phyloP scores from a whole-genome alignment of 2,113 vertebrate species.

The Festucalex cinctus region DNA sequence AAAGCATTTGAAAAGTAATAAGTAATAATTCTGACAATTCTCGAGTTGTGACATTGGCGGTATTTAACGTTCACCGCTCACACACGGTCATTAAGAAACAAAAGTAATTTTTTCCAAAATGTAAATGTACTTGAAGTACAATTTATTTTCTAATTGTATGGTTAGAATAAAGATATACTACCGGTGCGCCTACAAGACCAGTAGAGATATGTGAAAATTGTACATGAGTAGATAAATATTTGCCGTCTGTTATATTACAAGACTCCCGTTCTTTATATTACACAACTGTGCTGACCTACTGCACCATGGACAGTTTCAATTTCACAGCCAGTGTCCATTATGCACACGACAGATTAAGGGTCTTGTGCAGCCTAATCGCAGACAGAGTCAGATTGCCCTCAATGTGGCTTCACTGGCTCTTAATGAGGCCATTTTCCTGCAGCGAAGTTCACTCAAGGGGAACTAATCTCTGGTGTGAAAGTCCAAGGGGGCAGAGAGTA shows the following conservation, averaged over 20 bases:
- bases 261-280: slow-evolving; percentile 75
- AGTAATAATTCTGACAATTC: too few relatives aligned
- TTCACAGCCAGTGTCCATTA: slow-evolving; percentile 73
- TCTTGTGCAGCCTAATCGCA: slow-evolving; percentile 70
- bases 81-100: too few relatives aligned
- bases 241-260: background rate
- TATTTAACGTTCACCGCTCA: too few relatives aligned
- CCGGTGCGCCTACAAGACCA: too few relatives aligned
- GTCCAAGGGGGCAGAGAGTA: slow-evolving; percentile 44
- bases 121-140: too few relatives aligned
- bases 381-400: slow-evolving; percentile 70
- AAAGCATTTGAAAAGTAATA: too few relatives aligned
- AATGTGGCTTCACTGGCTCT: slow-evolving; percentile 63
- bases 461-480: slow-evolving; percentile 70
- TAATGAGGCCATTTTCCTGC: slow-evolving; percentile 77
- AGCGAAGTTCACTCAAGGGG: slow-evolving; percentile 64
- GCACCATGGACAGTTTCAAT: slow-evolving; percentile 73
- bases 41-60: too few relatives aligned
- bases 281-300: slow-evolving; percentile 71
- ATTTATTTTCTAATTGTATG: too few relatives aligned
- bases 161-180: too few relatives aligned
- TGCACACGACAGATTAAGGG: slow-evolving; percentile 70
- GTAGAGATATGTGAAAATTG: background rate
- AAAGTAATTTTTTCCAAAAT: too few relatives aligned
- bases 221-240: background rate